phyloP scores from a whole-genome alignment of 2,888 invertebrate species.

The Zonitis immaculata region DNA sequence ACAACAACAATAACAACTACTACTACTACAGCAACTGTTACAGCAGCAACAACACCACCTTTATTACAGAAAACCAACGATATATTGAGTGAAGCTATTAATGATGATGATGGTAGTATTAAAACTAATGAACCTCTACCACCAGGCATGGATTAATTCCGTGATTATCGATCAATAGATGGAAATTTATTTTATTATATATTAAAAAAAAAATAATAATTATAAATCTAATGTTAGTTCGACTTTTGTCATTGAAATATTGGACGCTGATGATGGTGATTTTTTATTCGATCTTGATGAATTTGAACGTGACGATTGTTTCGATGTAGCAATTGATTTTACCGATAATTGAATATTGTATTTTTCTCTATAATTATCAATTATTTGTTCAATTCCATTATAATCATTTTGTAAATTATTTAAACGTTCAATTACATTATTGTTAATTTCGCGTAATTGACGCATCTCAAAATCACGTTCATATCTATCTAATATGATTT shows the following conservation, averaged over 20 bases:
- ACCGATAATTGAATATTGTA: conserved; percentile 36
- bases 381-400: conserved; percentile 35
- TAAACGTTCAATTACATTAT: conserved; percentile 53
- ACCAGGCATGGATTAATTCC: conserved; percentile 48
- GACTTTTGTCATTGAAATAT: conserved; percentile 14
- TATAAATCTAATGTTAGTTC: conserved; percentile 18
- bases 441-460: conserved; percentile 58
- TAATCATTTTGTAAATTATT: conserved; percentile 49
- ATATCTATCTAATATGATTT: conserved; percentile 22
- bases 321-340: conserved; percentile 15
- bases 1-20: neutral
- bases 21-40: too few species aligned
- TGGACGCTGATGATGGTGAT: neutral
- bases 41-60: too few species aligned
- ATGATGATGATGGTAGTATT: conserved; percentile 29
- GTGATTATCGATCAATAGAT: too few species aligned
- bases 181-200: too few species aligned
- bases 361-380: conserved; percentile 37
- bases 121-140: conserved; percentile 43
- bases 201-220: too few species aligned
- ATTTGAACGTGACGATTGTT: conserved; percentile 1
- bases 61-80: too few species aligned
- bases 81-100: too few species aligned
- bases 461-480: conserved; percentile 56
- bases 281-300: conserved; percentile 2